Evolutionary conservation across 2,797 vertebrate species (phyloP), one percentile per base, ranked within the genome.

Genomic region (Tachyglossus aculeatus): DNA sequence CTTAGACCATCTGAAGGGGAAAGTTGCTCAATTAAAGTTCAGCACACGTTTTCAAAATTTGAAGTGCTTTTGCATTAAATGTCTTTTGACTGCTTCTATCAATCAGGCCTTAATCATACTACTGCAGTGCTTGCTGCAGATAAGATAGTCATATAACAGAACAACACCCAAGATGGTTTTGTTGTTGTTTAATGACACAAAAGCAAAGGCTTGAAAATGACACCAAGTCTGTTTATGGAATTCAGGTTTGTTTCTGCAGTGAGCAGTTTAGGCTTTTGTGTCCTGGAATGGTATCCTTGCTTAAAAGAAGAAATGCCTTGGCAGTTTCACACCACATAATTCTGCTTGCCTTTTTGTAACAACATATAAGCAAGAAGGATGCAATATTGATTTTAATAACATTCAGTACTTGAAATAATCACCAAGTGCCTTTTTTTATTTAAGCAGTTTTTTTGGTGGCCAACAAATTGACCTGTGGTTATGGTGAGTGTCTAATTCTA

Each of bases 401-500:
- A 86, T 78, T 63, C 83, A 63, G 87, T 88, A 85, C 88, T 91
- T 84, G 45, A 86, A 87, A 90, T 89, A 86, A 89, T 88, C 85
- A 88, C 88, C 82, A 74, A 82, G 47, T 81, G 77, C 81, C 53
- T 77, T 63, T 77, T 78, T 84, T 73, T 80, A 71, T 78, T 19
- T 59, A 80, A 81, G 74, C 77, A 66, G 65, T 83, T 86, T 87
- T n/a, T 83, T 74, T 70, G 51, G 73, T 89, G 87, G 87, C 82
- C 80, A 67, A 87, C 85, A 90, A 79, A 83, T 89, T 86, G 86
- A 84, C 47, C 71, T 87, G 84, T 85, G 87, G 80, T 89, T 90
- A 88, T 82, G 81, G 74, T 85, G 90, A 90, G 85, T 87, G 80
- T 83, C 79, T 80, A 90, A 91, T 80, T 90, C 82, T 85, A 86